Conservation (phyloP, 1,140 invertebrate species). For the Cherax destructor region DNA sequence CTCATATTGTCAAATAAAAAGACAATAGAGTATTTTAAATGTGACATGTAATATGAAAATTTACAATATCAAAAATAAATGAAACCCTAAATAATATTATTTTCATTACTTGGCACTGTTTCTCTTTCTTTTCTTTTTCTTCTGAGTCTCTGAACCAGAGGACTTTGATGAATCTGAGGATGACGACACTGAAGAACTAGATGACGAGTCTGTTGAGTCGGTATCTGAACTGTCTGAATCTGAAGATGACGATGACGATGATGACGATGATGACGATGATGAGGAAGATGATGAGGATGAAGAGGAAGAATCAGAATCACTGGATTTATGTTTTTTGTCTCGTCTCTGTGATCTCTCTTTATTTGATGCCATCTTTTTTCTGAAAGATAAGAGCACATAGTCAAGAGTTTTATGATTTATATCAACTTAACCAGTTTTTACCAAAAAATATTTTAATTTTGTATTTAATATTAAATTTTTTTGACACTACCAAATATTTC, state of each 20-base stretch:
- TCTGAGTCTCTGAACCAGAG: background rate
- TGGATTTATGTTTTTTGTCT: background rate
- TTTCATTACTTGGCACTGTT: background rate
- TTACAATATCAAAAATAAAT: no score
- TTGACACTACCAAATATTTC: no score
- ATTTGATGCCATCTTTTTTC: constrained; percentile 7
- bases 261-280: background rate
- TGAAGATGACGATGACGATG: constrained; percentile 2
- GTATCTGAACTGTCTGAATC: background rate
- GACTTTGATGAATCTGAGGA: constrained; percentile 13
- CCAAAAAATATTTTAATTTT: no score
- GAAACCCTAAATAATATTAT: background rate
- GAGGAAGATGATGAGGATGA: constrained; percentile 9
- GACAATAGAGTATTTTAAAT: no score
- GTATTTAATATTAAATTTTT: no score
- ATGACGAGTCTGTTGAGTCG: constrained; percentile 3
- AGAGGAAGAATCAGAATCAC: constrained; percentile 7
- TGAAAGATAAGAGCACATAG: background rate
- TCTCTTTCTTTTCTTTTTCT: constrained; percentile 11
- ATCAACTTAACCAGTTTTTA: no score
- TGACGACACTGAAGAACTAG: background rate
- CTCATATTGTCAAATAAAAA: no score
- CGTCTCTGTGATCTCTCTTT: constrained; percentile 1
- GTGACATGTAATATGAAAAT: no score
- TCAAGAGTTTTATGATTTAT: no score